Percentiles rank a stretch among this genome's conserved stretches.
These are phyloP conservation scores for Tragopan temminckii DNA, from an alignment of 2,797 vertebrate genomes.

Conservation along the genomic window DNA sequence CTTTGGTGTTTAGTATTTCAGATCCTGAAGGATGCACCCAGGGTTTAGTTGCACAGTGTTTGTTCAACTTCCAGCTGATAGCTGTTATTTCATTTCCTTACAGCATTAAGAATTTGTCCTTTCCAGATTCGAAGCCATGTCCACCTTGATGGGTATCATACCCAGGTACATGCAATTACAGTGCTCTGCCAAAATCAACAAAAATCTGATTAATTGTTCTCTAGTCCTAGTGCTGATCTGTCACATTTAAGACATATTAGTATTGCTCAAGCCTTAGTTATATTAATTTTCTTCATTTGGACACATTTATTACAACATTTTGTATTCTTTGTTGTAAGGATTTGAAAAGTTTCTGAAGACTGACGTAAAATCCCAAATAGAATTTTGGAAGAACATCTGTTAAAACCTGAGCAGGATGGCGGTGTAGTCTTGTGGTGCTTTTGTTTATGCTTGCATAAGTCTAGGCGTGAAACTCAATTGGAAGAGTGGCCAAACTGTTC, in stretches of 20 bases:
- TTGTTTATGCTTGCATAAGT: neutral
- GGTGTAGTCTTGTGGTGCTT: neutral
- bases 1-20: neutral
- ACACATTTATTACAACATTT: rapidly evolving
- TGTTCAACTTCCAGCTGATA: neutral
- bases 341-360: neutral
- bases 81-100: no score
- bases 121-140: no score
- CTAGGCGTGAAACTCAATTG: neutral
- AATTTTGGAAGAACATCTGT: neutral
- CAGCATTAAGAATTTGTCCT: neutral
- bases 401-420: neutral
- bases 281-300: neutral
- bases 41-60: no score
- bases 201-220: neutral
- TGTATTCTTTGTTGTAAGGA: neutral
- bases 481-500: neutral
- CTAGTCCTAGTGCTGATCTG: neutral
- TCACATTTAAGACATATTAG: neutral
- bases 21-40: no score
- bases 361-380: neutral
- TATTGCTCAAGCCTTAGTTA: neutral
- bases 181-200: neutral
- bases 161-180: neutral
- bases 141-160: neutral